These are phyloP conservation scores for Sclerurus mexicanus DNA, from an alignment of 2,113 vertebrate genomes.

Conservation along the genomic window DNA sequence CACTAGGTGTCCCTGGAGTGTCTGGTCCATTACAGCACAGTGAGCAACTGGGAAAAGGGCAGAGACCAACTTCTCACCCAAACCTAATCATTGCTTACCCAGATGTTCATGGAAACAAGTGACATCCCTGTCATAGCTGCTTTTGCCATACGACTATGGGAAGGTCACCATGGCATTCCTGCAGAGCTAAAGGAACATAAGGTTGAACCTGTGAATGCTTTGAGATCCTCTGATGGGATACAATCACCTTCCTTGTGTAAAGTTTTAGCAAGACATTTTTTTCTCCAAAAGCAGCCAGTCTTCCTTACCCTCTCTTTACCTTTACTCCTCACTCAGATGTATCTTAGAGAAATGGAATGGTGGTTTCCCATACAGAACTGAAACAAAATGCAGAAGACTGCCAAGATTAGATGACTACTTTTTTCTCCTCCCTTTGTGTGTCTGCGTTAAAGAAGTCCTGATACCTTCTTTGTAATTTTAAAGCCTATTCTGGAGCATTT, in stretches of 20 bases:
- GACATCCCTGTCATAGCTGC: background rate
- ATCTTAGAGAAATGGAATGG: background rate
- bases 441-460: background rate
- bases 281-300: background rate
- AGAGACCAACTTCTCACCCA: background rate
- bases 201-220: background rate
- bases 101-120: background rate
- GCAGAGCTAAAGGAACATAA: background rate
- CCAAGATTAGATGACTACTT: background rate
- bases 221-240: background rate
- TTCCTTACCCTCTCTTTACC: background rate
- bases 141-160: accelerated
- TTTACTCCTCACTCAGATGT: background rate
- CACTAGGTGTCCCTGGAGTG: background rate
- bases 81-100: background rate
- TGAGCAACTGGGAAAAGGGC: background rate
- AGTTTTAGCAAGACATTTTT: background rate
- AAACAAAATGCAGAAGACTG: background rate
- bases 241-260: background rate
- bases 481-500: background rate
- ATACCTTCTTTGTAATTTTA: background rate
- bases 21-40: background rate
- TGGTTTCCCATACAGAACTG: background rate
- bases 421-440: background rate
- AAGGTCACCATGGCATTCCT: background rate